These are phyloP conservation scores for Geotrypetes seraphini DNA, from an alignment of 2,797 vertebrate species.

Conservation along the genomic window DNA sequence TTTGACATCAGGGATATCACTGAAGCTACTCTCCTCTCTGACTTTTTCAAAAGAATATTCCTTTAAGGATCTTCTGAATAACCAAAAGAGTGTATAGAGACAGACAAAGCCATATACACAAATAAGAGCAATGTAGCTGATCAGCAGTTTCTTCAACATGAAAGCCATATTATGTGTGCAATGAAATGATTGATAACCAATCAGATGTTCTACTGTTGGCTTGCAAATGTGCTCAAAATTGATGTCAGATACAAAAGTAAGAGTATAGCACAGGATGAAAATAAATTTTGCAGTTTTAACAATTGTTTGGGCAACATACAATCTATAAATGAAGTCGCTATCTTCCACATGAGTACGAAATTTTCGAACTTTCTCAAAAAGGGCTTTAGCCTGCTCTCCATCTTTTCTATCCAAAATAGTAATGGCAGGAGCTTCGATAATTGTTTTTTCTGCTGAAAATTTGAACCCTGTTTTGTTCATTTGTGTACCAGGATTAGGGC, in stretches of 20 bases:
- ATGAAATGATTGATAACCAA: conserved; percentile 81
- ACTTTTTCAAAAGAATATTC: conserved; percentile 98
- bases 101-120: conserved; percentile 90
- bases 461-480: conserved; percentile 83
- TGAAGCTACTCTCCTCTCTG: conserved; percentile 95
- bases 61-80: conserved; percentile 89
- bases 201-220: conserved; percentile 87
- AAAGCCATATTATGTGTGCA: conserved; percentile 98
- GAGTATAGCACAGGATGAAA: conserved; percentile 90
- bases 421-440: conserved; percentile 86
- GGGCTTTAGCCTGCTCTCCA: conserved; percentile 92
- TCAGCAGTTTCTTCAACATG: conserved; percentile 90
- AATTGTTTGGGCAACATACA: conserved; percentile 89
- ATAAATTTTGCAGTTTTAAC: conserved; percentile 97
- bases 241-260: conserved; percentile 89
- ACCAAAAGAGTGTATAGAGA: conserved; percentile 93
- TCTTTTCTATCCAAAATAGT: conserved; percentile 97
- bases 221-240: conserved; percentile 83
- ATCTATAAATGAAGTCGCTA: conserved; percentile 93
- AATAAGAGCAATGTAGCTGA: conserved; percentile 91
- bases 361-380: conserved; percentile 95
- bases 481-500: conserved; percentile 82
- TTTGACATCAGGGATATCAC: conserved; percentile 96
- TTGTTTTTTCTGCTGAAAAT: conserved; percentile 86
- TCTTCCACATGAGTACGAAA: conserved; percentile 94